Conservation (phyloP, 2,888 invertebrate genomes). For the Agriopis leucophaearia region DNA sequence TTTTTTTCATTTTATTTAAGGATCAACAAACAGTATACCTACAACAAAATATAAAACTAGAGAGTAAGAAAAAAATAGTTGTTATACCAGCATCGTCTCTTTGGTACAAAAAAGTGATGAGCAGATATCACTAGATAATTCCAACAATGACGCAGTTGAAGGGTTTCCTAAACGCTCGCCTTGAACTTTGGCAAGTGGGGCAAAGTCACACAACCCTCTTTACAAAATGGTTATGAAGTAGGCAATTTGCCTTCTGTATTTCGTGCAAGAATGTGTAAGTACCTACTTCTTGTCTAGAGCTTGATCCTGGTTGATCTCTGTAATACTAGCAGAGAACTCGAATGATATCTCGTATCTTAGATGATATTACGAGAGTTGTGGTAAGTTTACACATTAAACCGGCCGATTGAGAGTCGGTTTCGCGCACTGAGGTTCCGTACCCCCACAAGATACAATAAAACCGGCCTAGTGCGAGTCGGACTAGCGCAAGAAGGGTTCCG, state of each 20-base stretch:
- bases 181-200: slow-evolving; percentile 19
- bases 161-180: slow-evolving; percentile 10
- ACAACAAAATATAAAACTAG: too few relatives aligned
- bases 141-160: slow-evolving; percentile 12
- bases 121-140: slow-evolving; percentile 1
- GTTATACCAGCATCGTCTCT: too few relatives aligned
- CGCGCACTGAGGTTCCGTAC: too few relatives aligned
- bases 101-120: too few relatives aligned
- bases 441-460: too few relatives aligned
- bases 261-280: slow-evolving; percentile 6
- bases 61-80: too few relatives aligned
- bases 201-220: slow-evolving; percentile 10
- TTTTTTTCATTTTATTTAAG: too few relatives aligned
- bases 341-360: not conserved
- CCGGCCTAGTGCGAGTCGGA: too few relatives aligned
- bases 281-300: not conserved
- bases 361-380: not conserved
- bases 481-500: too few relatives aligned
- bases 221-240: slow-evolving; percentile 11
- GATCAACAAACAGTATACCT: too few relatives aligned
- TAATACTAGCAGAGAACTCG: not conserved
- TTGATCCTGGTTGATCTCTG: not conserved
- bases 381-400: too few relatives aligned
- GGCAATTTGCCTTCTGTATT: slow-evolving; percentile 7
- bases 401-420: too few relatives aligned